Base-by-base conservation (phyloP, 2,888 invertebrate genomes). In the Pristionchus maxplancki region DNA sequence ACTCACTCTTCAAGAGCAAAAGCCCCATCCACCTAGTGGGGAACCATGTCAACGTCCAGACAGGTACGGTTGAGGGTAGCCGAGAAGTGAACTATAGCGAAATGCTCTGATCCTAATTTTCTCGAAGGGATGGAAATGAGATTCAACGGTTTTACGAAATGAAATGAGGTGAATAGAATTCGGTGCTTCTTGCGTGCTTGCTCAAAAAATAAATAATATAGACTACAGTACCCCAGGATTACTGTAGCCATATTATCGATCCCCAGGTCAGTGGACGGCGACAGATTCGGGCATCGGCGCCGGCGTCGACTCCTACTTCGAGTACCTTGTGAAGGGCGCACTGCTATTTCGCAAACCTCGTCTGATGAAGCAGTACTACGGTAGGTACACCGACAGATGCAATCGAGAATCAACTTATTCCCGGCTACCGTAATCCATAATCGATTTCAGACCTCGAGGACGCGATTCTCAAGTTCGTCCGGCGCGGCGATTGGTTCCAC, bases 401-500 rank as follows among this genome's bases (percentile, higher is more conserved):
- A n/a, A n/a, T n/a, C n/a, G n/a, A n/a, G n/a, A n/a, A n/a, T n/a
- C n/a, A n/a, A n/a, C n/a, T n/a, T n/a, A n/a, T n/a, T n/a, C n/a
- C n/a, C n/a, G n/a, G n/a, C n/a, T n/a, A n/a, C n/a, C n/a, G n/a
- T n/a, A n/a, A n/a, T n/a, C 53, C 53, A 17, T 53, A 24, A n/a
- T n/a, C n/a, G n/a, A n/a, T n/a, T 91, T 62, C 92, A 96, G 96
- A 95, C 85, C 96, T 95, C 92, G 94, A 95, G 53, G 92, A 92
- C 28, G 92, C 95, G 0, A 95, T 96, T 86, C 95, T 96, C 89
- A 95, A 95, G 89, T 95, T 95, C 92, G 92, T 99, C 93, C 97
- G 97, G 93, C 97, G 97, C 93, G 98, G 98, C 93, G 98, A 99
- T 95, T 99, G 99, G 99, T 98, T 98, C 95, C 96, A 99, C 93